Conservation (phyloP, 2,888 invertebrate genomes). For the Coremacera marginata region DNA sequence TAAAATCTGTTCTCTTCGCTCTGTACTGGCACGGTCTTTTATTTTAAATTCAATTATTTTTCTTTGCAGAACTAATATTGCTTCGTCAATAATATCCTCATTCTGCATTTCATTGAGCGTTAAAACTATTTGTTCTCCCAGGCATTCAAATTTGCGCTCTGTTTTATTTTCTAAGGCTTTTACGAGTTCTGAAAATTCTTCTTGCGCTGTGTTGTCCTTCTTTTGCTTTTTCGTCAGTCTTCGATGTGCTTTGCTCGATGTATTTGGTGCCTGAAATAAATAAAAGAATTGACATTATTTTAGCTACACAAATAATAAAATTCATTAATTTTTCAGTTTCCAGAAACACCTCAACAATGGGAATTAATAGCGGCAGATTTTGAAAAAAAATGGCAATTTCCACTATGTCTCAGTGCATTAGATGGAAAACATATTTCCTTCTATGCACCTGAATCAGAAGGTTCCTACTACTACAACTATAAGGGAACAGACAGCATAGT, state of each 20-base stretch:
- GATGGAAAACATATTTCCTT: background rate
- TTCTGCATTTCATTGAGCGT: background rate
- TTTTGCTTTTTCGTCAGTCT: no score
- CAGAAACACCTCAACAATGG: background rate
- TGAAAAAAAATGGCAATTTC: slow-evolving; percentile 11
- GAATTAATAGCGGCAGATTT: background rate
- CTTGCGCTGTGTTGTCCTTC: no score
- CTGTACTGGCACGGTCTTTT: background rate
- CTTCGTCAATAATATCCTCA: background rate
- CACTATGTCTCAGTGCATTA: background rate
- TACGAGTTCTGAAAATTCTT: no score
- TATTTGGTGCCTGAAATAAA: no score
- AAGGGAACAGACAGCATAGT: background rate
- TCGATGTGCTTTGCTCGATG: no score
- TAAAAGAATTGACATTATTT: no score
- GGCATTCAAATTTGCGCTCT: background rate
- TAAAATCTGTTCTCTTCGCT: background rate
- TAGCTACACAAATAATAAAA: no score
- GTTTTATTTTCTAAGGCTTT: background rate
- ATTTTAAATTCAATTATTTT: background rate
- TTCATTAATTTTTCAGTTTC: background rate
- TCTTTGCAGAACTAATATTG: background rate
- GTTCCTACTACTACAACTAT: background rate
- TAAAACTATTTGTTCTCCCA: background rate
- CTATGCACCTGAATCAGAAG: background rate